Percentiles rank a stretch among this genome's conserved stretches.
These are phyloP conservation scores for Drosophila busckii DNA, from an alignment of 1,140 invertebrate genomes.

Conservation along the genomic window DNA sequence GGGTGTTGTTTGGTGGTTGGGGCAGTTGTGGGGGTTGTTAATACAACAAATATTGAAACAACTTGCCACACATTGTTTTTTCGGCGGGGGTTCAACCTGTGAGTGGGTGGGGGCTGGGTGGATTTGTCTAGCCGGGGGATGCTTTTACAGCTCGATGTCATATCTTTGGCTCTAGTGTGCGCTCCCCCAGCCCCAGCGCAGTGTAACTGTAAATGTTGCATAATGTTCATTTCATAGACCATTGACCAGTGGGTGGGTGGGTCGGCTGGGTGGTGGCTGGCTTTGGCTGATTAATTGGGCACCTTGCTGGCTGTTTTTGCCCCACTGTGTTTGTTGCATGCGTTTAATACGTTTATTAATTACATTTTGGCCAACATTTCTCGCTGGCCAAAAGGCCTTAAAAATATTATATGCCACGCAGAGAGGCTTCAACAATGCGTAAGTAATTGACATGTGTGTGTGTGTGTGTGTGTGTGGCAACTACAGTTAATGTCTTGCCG, in stretches of 20 bases:
- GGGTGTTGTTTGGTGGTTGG: background rate
- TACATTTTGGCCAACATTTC: slow-evolving; percentile 58
- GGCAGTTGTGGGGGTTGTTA: slow-evolving; percentile 28
- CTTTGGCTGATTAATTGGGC: slow-evolving; percentile 66
- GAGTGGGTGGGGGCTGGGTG: slow-evolving; percentile 1
- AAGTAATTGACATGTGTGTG: slow-evolving; percentile 46
- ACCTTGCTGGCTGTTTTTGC: slow-evolving; percentile 21
- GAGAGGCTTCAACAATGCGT: slow-evolving; percentile 64
- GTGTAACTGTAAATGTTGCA: slow-evolving; percentile 16
- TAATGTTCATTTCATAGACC: slow-evolving; percentile 77
- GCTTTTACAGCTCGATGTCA: too few species aligned
- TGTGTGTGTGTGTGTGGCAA: slow-evolving; percentile 22
- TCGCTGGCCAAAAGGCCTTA: slow-evolving; percentile 44
- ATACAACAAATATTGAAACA: slow-evolving; percentile 69
- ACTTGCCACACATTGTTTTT: slow-evolving; percentile 20
- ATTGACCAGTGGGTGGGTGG: slow-evolving; percentile 60
- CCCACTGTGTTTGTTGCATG: slow-evolving; percentile 70
- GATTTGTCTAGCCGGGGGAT: background rate
- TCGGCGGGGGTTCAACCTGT: background rate
- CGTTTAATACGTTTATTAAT: slow-evolving; percentile 76
- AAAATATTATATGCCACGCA: slow-evolving; percentile 54
- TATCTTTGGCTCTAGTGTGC: too few species aligned
- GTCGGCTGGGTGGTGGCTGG: background rate
- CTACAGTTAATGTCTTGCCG: slow-evolving; percentile 39
- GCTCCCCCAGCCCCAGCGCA: background rate